These are phyloP conservation scores for Poliocrania exsul DNA, from an alignment of 2,797 vertebrate species.

Conservation along the genomic window DNA sequence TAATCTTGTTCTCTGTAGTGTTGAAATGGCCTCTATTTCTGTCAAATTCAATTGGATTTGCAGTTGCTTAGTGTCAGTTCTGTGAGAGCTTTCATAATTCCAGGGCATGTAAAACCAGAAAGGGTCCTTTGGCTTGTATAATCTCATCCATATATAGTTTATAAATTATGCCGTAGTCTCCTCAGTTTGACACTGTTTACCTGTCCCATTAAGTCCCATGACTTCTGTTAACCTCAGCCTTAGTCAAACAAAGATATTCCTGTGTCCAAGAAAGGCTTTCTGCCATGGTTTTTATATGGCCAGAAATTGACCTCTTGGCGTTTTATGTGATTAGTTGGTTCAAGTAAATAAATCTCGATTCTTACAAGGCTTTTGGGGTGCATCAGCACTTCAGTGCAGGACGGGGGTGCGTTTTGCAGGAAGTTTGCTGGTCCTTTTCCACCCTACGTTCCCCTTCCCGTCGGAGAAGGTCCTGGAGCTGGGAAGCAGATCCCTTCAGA, in stretches of 20 bases:
- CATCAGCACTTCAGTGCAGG: accelerated
- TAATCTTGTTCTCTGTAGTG: not conserved
- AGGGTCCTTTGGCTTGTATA: not conserved
- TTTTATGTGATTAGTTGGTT: not conserved
- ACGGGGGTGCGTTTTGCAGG: accelerated
- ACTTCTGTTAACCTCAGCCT: not conserved
- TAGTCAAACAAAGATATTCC: not conserved
- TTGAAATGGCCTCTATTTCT: not conserved
- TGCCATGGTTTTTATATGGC: not conserved
- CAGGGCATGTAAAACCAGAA: not conserved
- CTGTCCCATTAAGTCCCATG: not conserved
- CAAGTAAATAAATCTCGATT: accelerated
- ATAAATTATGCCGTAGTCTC: not conserved
- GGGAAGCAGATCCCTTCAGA: accelerated
- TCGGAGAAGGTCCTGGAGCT: accelerated
- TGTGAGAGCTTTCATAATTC: not conserved
- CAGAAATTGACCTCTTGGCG: not conserved
- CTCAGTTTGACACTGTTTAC: not conserved
- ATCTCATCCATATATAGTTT: not conserved
- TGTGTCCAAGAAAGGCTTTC: not conserved
- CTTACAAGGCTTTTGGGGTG: not conserved
- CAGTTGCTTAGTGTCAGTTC: not conserved
- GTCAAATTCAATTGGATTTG: not conserved
- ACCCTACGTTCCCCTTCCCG: accelerated
- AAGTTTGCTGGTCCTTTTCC: not conserved